Evolutionary conservation across 2,797 vertebrate species (phyloP).

Genomic region (Myiotriccus ornatus): DNA sequence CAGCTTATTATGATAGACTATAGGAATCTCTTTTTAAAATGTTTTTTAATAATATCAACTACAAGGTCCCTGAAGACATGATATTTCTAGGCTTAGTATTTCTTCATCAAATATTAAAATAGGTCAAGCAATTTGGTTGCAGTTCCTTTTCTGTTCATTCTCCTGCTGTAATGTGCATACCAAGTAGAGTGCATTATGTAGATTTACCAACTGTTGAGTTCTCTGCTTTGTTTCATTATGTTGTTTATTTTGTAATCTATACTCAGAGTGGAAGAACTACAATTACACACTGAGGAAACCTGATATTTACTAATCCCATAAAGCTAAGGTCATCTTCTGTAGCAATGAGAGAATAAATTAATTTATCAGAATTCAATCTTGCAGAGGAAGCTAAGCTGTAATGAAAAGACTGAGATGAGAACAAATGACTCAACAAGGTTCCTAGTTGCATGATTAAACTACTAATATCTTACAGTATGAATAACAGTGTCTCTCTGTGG

Average conservation of each 20-base stretch:
- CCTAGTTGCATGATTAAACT: background rate
- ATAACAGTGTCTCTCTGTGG: background rate
- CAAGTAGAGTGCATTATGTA: background rate
- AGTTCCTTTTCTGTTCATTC: background rate
- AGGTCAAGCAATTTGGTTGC: slow-evolving; percentile 37
- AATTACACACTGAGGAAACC: background rate
- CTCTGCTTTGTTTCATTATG: slow-evolving; percentile 2
- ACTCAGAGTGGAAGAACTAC: background rate
- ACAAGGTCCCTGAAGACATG: slow-evolving; percentile 14
- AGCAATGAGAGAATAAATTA: background rate
- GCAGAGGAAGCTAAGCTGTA: background rate
- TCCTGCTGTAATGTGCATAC: background rate
- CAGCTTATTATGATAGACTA: slow-evolving; percentile 59
- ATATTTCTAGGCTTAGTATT: slow-evolving; percentile 21
- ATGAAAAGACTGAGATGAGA: background rate
- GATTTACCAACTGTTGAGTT: slow-evolving; percentile 40
- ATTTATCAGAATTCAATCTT: background rate
- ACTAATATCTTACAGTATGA: background rate
- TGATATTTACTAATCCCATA: background rate
- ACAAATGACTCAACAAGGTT: background rate
- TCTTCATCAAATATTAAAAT: slow-evolving; percentile 68
- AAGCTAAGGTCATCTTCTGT: slow-evolving; percentile 3
- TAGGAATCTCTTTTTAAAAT: slow-evolving; percentile 27
- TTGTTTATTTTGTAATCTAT: slow-evolving; percentile 13
- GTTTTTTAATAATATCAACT: slow-evolving; percentile 50